These are phyloP conservation scores for Eupithecia tripunctaria DNA, from an alignment of 2,888 invertebrate genomes.

Conservation along the genomic window DNA sequence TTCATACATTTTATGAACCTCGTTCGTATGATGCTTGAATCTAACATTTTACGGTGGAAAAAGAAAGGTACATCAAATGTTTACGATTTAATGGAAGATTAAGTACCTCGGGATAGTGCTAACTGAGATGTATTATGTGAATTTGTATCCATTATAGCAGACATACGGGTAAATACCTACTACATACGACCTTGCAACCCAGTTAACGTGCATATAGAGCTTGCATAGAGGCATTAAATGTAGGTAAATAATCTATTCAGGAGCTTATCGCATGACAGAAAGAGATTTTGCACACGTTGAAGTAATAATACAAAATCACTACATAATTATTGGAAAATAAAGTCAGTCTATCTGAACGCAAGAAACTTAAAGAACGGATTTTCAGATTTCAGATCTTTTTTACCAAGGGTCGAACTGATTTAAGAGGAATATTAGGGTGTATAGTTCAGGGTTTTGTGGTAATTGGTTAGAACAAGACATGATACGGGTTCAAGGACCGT, in stretches of 20 bases:
- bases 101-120: conserved; percentile 29
- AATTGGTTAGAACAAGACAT: neutral
- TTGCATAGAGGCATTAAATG: neutral
- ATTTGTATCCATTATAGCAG: conserved; percentile 33
- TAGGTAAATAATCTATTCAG: neutral
- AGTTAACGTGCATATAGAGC: neutral
- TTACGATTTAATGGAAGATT: conserved; percentile 42
- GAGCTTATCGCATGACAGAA: neutral
- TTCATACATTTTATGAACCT: conserved; percentile 24
- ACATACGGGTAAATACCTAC: conserved; percentile 6
- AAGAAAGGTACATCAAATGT: conserved; percentile 28
- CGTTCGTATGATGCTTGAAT: conserved; percentile 1
- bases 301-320: neutral
- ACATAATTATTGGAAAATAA: neutral
- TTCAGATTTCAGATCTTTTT: neutral
- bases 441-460: neutral
- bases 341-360: neutral
- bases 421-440: neutral
- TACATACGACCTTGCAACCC: conserved; percentile 13
- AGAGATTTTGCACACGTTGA: neutral
- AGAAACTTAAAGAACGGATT: neutral
- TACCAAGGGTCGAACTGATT: neutral
- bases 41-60: conserved; percentile 31
- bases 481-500: no score
- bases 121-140: conserved; percentile 38